Evolutionary conservation across 2,888 invertebrate genomes (phyloP), one percentile per base, ranked within the genome.

Genomic region (Drosophila rubida): DNA sequence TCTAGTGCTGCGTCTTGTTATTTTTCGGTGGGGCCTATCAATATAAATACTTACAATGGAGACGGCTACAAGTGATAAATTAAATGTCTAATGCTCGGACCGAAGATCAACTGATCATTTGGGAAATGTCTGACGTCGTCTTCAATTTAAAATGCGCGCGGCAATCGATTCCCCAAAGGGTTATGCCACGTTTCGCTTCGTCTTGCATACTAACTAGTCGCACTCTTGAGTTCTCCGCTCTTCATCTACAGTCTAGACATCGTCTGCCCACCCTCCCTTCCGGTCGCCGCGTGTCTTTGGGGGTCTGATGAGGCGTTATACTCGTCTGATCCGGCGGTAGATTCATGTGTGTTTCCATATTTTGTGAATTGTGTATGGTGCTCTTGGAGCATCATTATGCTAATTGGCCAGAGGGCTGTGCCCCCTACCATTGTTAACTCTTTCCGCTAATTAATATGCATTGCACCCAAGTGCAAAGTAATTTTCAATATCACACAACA

Each of bases 371-470:
- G 51, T 61, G 62, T 66, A 69, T 76, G 11, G 32, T 69, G 67
- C 55, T 69, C 55, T 67, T 64, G 44, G 45, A 30, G 65, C 69
- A 62, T 66, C 64, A 55, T 67, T 55, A 61, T 78, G 87, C 68
- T 87, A 81, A 87, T 72, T 84, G 78, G 44, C 27, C 19, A 49
- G 54, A 42, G 39, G 11, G 9, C 19, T 41, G 55, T 8, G 16
- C 35, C 25, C n/a, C 13, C 39, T 53, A 19, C 39, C 27, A 19
- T 70, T 58, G 60, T 45, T 67, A 32, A 32, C 64, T 54, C 65
- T 54, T 60, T 74, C 53, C 50, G 84, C 78, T 86, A 84, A 84
- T 88, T 88, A 80, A 75, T 74, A 69, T 85, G 75, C 75, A 65
- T 53, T 67, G 64, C 67, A 49, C 23, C 53, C 32, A 8, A 37